Percentiles rank a stretch among this genome's conserved stretches.
These are phyloP conservation scores for Belgica antarctica DNA, from an alignment of 2,888 invertebrate genomes.

Conservation along the genomic window DNA sequence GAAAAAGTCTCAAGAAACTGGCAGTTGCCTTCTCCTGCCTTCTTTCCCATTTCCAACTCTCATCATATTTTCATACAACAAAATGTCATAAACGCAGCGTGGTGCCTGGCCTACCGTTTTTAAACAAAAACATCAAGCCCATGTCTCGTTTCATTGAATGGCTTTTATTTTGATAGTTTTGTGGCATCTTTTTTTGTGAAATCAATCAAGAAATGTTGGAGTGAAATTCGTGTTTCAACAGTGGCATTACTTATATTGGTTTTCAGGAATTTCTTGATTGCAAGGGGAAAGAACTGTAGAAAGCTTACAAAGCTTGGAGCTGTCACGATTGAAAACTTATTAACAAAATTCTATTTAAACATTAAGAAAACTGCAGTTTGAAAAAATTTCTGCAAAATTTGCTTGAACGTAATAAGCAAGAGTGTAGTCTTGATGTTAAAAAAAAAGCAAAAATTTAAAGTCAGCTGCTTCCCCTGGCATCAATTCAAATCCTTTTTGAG, in stretches of 20 bases:
- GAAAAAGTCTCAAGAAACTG: not conserved
- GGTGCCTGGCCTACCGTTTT: conserved; percentile 35
- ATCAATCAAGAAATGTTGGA: not conserved
- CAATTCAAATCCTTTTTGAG: no score
- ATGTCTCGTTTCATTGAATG: not conserved
- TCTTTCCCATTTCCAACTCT: conserved; percentile 22
- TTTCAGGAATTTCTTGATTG: not conserved
- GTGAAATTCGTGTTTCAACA: conserved; percentile 10
- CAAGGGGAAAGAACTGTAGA: no score
- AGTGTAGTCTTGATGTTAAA: no score
- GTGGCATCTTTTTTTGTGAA: not conserved
- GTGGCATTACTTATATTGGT: conserved; percentile 1
- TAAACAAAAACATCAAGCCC: not conserved
- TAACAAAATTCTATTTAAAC: no score
- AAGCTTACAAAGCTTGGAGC: no score
- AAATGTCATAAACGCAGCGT: conserved; percentile 41
- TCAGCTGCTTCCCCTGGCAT: no score
- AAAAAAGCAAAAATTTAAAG: no score
- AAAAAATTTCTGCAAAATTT: no score
- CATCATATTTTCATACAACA: conserved; percentile 26
- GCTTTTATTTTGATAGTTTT: not conserved
- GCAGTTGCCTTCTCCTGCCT: conserved; percentile 13
- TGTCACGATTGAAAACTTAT: not conserved
- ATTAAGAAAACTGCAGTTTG: no score
- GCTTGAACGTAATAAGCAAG: no score